A percentile compares a stretch with the other conserved stretches of the same genome.
phyloP scores from a whole-genome alignment of 2,113 vertebrate species.

The Conger conger region DNA sequence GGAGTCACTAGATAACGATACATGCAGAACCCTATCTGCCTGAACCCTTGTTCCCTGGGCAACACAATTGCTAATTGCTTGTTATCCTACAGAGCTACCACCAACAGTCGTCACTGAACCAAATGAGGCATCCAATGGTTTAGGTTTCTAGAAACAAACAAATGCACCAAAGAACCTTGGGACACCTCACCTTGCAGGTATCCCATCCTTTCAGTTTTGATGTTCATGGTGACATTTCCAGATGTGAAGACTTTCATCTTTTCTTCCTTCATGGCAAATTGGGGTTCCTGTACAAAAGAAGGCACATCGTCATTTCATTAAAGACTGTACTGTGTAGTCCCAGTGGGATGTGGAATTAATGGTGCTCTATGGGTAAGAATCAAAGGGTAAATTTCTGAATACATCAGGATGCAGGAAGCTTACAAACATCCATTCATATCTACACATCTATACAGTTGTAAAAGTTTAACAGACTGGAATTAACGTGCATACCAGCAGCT shows the following conservation, averaged over 20 bases:
- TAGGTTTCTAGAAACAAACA: no score
- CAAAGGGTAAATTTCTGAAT: not conserved
- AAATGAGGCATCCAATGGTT: no score
- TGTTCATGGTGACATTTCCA: conserved; percentile 57
- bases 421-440: rapidly evolving
- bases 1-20: no score
- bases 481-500: conserved; percentile 49
- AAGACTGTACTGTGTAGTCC: not conserved
- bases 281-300: conserved; percentile 50
- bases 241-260: conserved; percentile 52
- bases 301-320: conserved; percentile 6
- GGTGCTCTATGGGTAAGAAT: not conserved
- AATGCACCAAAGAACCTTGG: not conserved
- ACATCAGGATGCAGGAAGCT: no score
- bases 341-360: not conserved
- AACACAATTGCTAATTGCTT: no score
- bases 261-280: conserved; percentile 54
- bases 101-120: no score
- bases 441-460: not conserved
- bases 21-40: no score
- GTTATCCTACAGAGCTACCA: no score
- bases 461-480: not conserved
- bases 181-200: conserved; percentile 51
- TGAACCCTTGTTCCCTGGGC: no score
- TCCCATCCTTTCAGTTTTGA: conserved; percentile 48